A percentile compares a stretch with the other conserved stretches of the same genome.
phyloP scores from a whole-genome alignment of 2,888 invertebrate species.

The Patella caerulea region DNA sequence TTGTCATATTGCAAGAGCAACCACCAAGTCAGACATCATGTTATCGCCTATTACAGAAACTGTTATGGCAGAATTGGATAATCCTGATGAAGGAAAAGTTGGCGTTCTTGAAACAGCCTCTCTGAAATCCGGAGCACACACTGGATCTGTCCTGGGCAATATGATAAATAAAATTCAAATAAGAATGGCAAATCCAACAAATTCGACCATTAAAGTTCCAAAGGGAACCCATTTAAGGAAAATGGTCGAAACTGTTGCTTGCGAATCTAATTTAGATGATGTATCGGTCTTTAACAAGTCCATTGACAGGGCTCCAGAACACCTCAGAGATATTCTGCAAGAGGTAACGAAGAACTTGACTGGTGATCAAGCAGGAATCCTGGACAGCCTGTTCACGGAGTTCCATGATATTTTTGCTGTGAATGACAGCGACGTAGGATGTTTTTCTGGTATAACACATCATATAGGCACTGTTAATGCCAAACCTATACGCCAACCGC shows the following conservation, averaged over 20 bases:
- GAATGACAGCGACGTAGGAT: conserved; percentile 8
- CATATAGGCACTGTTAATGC: conserved; percentile 20
- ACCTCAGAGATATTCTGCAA: not conserved
- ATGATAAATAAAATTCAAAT: not conserved
- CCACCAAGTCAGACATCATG: not conserved
- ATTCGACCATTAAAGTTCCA: not conserved
- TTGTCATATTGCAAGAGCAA: not conserved
- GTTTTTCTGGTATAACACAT: conserved; percentile 13
- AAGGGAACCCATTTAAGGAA: not conserved
- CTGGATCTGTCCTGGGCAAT: not conserved
- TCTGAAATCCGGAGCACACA: not conserved
- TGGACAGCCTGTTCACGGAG: not conserved
- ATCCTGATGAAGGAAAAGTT: not conserved
- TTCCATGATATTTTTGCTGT: not conserved
- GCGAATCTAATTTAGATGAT: too few species aligned
- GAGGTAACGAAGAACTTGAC: not conserved
- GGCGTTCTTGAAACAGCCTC: not conserved
- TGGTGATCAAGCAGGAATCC: too few species aligned
- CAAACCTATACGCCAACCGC: conserved; percentile 23
- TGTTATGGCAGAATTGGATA: not conserved
- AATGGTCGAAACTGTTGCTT: not conserved
- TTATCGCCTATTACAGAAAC: not conserved
- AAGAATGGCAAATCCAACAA: not conserved
- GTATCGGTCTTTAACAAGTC: too few species aligned
- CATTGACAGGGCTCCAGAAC: not conserved